phyloP scores from a whole-genome alignment of 2,113 vertebrate species.

The Cyanoliseus patagonus region DNA sequence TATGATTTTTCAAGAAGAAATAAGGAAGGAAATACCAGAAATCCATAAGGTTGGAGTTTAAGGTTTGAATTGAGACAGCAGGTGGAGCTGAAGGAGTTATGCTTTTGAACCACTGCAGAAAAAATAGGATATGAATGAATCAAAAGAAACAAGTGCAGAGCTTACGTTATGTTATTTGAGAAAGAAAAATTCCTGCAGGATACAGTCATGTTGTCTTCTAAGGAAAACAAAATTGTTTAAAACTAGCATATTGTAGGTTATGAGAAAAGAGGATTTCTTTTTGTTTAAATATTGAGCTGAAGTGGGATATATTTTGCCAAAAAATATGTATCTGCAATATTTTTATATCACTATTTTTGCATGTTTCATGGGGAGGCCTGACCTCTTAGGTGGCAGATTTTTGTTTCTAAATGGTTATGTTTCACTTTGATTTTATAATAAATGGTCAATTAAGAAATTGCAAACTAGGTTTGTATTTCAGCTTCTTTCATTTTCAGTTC shows the following conservation, averaged over 20 bases:
- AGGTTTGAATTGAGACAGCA: conserved; percentile 56
- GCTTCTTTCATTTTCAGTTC: conserved; percentile 39
- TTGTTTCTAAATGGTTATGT: conserved; percentile 3
- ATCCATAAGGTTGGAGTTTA: background rate
- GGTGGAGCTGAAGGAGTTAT: conserved; percentile 66
- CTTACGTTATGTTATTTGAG: conserved; percentile 21
- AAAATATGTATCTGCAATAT: background rate
- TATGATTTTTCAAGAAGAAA: background rate
- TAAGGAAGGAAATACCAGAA: background rate
- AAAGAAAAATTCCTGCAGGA: background rate
- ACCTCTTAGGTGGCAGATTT: background rate
- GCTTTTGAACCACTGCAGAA: conserved; percentile 17
- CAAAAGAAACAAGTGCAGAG: background rate
- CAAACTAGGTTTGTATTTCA: conserved; percentile 10
- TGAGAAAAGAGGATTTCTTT: background rate
- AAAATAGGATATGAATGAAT: conserved; percentile 24
- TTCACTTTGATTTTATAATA: background rate
- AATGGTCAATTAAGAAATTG: background rate
- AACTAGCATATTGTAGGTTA: background rate
- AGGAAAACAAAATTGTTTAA: background rate
- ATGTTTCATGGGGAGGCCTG: background rate
- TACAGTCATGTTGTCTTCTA: background rate
- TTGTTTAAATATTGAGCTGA: background rate
- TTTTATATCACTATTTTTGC: background rate
- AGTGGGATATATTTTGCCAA: background rate